These are phyloP conservation scores for Ganaspis brasiliensis DNA, from an alignment of 2,888 invertebrate species.

Conservation along the genomic window DNA sequence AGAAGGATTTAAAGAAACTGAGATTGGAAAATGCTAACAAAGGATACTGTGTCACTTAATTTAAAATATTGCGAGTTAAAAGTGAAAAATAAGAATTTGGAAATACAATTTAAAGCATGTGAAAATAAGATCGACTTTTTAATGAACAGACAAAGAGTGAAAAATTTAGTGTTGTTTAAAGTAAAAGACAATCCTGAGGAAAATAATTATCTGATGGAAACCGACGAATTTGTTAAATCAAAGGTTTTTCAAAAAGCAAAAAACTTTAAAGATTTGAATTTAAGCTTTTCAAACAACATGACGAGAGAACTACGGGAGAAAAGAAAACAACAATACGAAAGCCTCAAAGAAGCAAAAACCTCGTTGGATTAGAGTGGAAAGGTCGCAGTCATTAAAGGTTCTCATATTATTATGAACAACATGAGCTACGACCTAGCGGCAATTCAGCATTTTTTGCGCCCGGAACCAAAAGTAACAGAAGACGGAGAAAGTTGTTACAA, in stretches of 20 bases:
- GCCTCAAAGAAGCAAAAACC: neutral
- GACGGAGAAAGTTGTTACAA: neutral
- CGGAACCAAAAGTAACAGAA: neutral
- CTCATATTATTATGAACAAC: neutral
- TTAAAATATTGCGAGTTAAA: neutral
- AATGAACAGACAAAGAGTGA: neutral
- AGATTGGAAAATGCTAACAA: conserved; percentile 8
- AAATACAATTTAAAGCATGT: neutral
- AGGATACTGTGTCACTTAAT: neutral
- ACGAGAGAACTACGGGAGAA: neutral
- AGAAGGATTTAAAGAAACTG: neutral
- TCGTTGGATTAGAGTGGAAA: neutral
- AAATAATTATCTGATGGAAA: neutral
- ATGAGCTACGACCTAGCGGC: neutral
- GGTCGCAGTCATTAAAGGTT: neutral
- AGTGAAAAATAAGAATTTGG: neutral
- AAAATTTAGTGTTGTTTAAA: conserved; percentile 24
- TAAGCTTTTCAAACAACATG: conserved; percentile 12
- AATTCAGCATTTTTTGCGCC: neutral
- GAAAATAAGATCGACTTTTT: conserved; percentile 4
- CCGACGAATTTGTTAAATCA: neutral
- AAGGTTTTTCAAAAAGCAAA: conserved; percentile 22
- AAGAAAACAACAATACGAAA: neutral
- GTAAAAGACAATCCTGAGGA: neutral
- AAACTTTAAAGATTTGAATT: neutral